Percentiles rank a stretch among this genome's conserved stretches.
phyloP scores from a whole-genome alignment of 1,140 invertebrate genomes.

The Littorina saxatilis region DNA sequence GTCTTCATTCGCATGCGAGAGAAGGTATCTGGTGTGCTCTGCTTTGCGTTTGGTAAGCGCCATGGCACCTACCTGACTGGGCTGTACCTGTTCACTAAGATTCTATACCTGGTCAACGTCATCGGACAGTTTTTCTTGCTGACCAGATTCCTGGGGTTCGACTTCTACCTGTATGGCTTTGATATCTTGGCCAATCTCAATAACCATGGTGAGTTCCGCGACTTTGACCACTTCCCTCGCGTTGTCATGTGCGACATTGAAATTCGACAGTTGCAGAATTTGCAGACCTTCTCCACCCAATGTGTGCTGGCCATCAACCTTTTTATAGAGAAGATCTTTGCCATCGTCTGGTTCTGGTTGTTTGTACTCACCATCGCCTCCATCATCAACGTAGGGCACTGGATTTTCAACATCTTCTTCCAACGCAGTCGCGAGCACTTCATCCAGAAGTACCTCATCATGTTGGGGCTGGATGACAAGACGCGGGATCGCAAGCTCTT shows the following conservation, averaged over 20 bases:
- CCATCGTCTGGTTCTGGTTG: conserved; percentile 74
- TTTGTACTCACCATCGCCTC: conserved; percentile 70
- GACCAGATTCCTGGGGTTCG: conserved; percentile 75
- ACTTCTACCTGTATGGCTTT: conserved; percentile 76
- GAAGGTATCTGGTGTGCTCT: conserved; percentile 52
- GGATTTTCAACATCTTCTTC: conserved; percentile 53
- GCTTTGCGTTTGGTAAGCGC: conserved; percentile 65
- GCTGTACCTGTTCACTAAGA: conserved; percentile 77
- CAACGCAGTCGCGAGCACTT: conserved; percentile 52
- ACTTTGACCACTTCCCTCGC: conserved; percentile 76
- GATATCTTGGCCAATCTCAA: conserved; percentile 74
- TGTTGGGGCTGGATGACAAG: conserved; percentile 45
- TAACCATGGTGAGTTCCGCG: conserved; percentile 71
- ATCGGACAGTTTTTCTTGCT: conserved; percentile 77
- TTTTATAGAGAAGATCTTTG: conserved; percentile 78
- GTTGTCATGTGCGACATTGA: conserved; percentile 79
- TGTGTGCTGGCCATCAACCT: conserved; percentile 78
- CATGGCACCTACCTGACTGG: conserved; percentile 76
- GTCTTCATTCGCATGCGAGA: conserved; percentile 54
- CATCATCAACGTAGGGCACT: conserved; percentile 61
- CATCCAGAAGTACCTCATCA: conserved; percentile 59
- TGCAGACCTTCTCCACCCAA: conserved; percentile 70
- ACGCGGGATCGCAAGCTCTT: conserved; percentile 43
- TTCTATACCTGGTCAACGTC: conserved; percentile 77
- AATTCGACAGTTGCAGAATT: conserved; percentile 75